These are phyloP conservation scores for Ditylenchus dipsaci DNA, from an alignment of 1,140 invertebrate species.

Conservation along the genomic window DNA sequence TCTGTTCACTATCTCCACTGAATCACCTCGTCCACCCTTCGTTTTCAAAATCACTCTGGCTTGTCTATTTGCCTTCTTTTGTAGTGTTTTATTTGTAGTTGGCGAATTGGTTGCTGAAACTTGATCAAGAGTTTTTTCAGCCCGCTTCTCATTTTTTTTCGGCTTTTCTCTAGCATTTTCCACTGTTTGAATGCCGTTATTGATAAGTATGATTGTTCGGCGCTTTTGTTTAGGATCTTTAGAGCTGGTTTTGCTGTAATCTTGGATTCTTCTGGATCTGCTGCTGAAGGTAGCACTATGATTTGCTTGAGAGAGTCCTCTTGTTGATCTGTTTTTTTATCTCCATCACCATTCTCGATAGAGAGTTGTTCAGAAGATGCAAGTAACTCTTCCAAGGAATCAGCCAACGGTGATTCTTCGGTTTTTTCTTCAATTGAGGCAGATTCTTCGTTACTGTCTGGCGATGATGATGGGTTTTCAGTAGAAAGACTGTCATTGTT, in stretches of 20 bases:
- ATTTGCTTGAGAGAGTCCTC: background rate
- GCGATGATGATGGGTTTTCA: too few relatives aligned
- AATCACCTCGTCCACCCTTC: too few relatives aligned
- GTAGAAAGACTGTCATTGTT: too few relatives aligned
- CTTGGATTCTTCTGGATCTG: background rate
- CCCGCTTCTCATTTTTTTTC: too few relatives aligned
- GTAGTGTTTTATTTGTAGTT: too few relatives aligned
- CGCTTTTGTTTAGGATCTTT: background rate
- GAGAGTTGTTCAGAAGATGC: background rate
- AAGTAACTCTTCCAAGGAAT: background rate
- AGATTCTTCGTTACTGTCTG: too few relatives aligned
- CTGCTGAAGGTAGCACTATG: too few relatives aligned
- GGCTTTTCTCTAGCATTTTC: background rate
- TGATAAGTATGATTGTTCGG: background rate
- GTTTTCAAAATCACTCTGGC: too few relatives aligned
- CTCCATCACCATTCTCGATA: background rate
- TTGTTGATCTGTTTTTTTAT: background rate
- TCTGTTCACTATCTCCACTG: too few relatives aligned
- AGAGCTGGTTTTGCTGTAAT: background rate
- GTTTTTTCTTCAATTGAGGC: background rate
- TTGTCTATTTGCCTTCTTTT: too few relatives aligned
- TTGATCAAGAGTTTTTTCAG: too few relatives aligned
- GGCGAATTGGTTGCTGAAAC: too few relatives aligned
- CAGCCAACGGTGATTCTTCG: background rate
- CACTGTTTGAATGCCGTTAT: background rate